Percentiles rank a stretch among this genome's conserved stretches.
Conservation (phyloP, 2,797 vertebrate genomes). For the Betta splendens region DNA sequence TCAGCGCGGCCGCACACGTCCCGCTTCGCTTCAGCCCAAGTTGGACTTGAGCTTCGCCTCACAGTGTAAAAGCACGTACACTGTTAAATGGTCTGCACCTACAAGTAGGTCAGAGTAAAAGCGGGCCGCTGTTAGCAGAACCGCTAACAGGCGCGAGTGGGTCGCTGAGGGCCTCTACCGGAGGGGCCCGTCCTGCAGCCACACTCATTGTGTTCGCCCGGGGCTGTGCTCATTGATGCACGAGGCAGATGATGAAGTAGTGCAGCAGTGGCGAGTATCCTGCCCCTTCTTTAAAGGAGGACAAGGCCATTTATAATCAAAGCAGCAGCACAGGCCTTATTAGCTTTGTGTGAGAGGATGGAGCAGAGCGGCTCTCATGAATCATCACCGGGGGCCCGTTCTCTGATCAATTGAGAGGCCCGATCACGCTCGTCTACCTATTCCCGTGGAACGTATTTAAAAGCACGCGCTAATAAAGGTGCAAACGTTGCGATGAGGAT, state of each 20-base stretch:
- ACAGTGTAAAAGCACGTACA: too few species aligned
- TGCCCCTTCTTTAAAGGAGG: conserved; percentile 56
- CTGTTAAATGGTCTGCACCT: too few species aligned
- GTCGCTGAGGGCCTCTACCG: conserved; percentile 6
- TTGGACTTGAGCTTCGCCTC: neutral
- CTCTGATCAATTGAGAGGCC: conserved; percentile 34
- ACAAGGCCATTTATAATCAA: conserved; percentile 69
- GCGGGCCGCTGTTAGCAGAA: too few species aligned
- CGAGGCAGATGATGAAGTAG: conserved; percentile 64
- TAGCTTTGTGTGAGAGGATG: conserved; percentile 28
- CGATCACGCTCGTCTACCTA: conserved; percentile 22
- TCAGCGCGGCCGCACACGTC: conserved; percentile 1
- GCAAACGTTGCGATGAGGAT: too few species aligned
- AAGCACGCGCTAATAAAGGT: too few species aligned
- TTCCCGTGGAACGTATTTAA: conserved; percentile 35
- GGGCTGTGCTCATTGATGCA: conserved; percentile 40
- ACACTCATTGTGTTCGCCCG: conserved; percentile 25
- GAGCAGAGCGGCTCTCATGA: conserved; percentile 39
- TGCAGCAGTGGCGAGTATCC: conserved; percentile 43
- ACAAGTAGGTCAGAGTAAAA: too few species aligned
- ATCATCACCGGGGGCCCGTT: conserved; percentile 23
- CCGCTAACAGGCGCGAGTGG: too few species aligned
- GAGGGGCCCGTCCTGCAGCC: conserved; percentile 19
- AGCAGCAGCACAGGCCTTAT: conserved; percentile 20
- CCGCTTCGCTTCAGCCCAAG: conserved; percentile 1